Conservation (phyloP, 2,113 vertebrate species). For the Entelurus aequoreus region DNA sequence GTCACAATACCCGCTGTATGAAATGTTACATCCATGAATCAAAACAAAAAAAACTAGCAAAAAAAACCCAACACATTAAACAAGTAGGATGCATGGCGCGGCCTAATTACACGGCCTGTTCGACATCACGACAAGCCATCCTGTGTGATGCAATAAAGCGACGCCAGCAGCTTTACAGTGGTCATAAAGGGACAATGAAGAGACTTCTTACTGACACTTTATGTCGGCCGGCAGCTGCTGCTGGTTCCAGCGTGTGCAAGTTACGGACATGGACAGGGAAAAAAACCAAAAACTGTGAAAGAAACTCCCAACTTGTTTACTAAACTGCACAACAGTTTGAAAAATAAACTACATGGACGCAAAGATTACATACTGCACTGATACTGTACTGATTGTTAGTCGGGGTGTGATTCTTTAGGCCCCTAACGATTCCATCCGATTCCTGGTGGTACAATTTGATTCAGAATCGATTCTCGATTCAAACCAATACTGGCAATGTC, state of each 20-base stretch:
- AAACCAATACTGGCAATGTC: too few relatives aligned
- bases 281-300: conserved; percentile 41
- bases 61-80: background rate
- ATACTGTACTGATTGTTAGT: too few relatives aligned
- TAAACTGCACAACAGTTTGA: background rate
- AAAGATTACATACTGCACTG: too few relatives aligned
- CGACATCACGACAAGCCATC: conserved; percentile 39
- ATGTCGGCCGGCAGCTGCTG: conserved; percentile 64
- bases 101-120: conserved; percentile 14
- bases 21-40: too few relatives aligned
- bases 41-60: background rate
- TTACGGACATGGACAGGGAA: conserved; percentile 56
- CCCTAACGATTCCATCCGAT: too few relatives aligned
- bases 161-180: conserved; percentile 54
- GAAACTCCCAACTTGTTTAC: conserved; percentile 8
- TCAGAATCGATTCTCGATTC: too few relatives aligned
- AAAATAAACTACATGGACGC: conserved; percentile 7
- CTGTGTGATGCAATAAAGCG: conserved; percentile 43
- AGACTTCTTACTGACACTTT: conserved; percentile 55
- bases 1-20: too few relatives aligned
- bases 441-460: too few relatives aligned
- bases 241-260: conserved; percentile 58
- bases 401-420: too few relatives aligned
- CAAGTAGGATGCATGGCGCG: background rate
- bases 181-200: conserved; percentile 60